Percentiles rank a stretch among this genome's conserved stretches.
These are phyloP conservation scores for Halictus quadricinctus DNA, from an alignment of 2,888 invertebrate genomes.

Conservation along the genomic window DNA sequence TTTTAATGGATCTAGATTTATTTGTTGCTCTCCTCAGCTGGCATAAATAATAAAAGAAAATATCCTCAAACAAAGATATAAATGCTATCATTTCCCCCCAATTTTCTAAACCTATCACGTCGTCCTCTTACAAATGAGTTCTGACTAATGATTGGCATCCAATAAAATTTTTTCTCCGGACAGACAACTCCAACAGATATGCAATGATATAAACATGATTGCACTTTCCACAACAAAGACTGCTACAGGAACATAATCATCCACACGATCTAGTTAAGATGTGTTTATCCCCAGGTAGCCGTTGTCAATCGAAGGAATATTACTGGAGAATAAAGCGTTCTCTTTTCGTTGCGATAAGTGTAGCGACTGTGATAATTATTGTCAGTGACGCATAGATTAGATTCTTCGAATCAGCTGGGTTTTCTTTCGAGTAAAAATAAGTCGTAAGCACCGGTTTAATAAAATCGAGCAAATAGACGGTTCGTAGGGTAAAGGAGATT, in stretches of 20 bases:
- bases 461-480: neutral
- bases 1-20: too few species aligned
- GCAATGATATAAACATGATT: neutral
- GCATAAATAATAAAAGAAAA: neutral
- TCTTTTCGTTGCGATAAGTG: neutral
- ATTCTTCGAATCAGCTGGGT: neutral
- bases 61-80: too few species aligned
- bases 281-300: neutral
- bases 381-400: neutral
- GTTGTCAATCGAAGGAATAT: neutral
- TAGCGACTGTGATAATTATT: neutral
- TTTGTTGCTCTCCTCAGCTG: neutral
- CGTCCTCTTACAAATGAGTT: too few species aligned
- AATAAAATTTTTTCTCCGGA: neutral
- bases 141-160: neutral
- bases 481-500: neutral
- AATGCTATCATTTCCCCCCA: too few species aligned
- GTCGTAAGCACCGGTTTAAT: neutral
- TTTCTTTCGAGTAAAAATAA: neutral
- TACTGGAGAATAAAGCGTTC: neutral
- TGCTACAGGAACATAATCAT: neutral
- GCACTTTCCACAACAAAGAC: neutral
- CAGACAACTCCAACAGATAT: neutral
- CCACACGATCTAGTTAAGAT: neutral
- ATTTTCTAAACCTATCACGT: too few species aligned